phyloP scores from a whole-genome alignment of 2,113 vertebrate species.

The Rafetus swinhoei region DNA sequence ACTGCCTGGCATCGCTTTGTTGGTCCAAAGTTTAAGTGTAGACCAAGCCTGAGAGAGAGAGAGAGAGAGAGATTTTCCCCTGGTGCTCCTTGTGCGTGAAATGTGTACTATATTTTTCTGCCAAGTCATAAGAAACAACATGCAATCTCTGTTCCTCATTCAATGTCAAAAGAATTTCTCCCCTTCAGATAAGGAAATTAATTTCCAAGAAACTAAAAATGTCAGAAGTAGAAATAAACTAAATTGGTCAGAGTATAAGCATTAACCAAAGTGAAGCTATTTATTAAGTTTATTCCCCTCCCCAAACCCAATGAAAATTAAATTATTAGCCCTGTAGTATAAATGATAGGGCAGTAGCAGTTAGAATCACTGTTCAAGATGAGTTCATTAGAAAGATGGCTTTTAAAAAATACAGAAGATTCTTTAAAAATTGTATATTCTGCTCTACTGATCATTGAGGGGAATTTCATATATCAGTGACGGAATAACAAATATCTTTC shows the following conservation, averaged over 20 bases:
- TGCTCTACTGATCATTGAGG: constrained; percentile 7
- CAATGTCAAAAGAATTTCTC: neutral
- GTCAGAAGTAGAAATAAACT: constrained; percentile 61
- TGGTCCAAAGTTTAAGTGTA: neutral
- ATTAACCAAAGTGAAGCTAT: constrained; percentile 73
- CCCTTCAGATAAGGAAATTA: constrained; percentile 38
- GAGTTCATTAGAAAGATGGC: constrained; percentile 62
- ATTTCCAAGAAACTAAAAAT: constrained; percentile 55
- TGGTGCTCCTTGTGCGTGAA: neutral
- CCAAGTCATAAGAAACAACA: neutral
- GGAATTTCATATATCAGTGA: neutral
- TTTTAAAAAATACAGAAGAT: neutral
- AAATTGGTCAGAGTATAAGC: constrained; percentile 33
- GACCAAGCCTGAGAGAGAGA: neutral
- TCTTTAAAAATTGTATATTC: constrained; percentile 58
- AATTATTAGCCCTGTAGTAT: constrained; percentile 57
- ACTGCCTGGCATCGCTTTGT: neutral
- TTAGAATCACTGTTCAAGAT: neutral
- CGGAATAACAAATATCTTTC: neutral
- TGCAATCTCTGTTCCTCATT: neutral
- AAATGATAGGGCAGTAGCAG: constrained; percentile 31
- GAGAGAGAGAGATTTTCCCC: too few relatives aligned
- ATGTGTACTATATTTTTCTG: neutral
- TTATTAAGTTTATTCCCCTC: constrained; percentile 58
- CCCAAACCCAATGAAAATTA: constrained; percentile 62